Evolutionary conservation across 2,888 invertebrate genomes (phyloP).

Genomic region (Idaea biselata): DNA sequence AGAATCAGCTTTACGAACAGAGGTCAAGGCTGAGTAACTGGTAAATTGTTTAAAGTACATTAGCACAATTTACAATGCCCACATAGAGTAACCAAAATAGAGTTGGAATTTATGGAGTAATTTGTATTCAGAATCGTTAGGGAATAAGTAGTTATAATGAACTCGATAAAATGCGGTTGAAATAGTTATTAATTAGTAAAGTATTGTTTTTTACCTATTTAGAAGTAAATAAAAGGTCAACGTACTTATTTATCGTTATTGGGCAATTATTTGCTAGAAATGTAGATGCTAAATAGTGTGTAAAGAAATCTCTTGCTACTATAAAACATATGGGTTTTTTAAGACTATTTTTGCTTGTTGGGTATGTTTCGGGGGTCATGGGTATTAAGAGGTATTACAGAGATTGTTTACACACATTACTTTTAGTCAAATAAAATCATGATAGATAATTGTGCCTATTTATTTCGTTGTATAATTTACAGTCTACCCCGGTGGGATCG

Average conservation of each 20-base stretch:
- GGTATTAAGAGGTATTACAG: not conserved
- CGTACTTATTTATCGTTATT: not conserved
- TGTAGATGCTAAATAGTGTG: constrained; percentile 1
- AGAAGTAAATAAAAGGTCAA: not conserved
- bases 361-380: not conserved
- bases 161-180: not conserved
- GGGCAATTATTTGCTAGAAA: constrained; percentile 6
- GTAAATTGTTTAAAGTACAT: not conserved
- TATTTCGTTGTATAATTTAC: constrained; percentile 55
- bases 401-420: not conserved
- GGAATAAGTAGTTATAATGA: not conserved
- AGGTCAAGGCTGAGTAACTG: constrained; percentile 1
- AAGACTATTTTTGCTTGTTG: not conserved
- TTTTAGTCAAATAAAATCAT: no score
- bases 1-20: not conserved
- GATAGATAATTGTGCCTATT: not conserved
- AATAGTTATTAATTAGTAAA: not conserved
- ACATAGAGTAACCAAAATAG: not conserved
- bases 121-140: not conserved
- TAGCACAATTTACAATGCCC: not conserved
- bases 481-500: constrained; percentile 96
- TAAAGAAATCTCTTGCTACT: not conserved
- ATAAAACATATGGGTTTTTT: not conserved
- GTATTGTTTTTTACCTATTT: not conserved
- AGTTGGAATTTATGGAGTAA: constrained; percentile 3